Evolutionary conservation across 2,888 invertebrate species (phyloP).

Genomic region (Leucophenga maculata): DNA sequence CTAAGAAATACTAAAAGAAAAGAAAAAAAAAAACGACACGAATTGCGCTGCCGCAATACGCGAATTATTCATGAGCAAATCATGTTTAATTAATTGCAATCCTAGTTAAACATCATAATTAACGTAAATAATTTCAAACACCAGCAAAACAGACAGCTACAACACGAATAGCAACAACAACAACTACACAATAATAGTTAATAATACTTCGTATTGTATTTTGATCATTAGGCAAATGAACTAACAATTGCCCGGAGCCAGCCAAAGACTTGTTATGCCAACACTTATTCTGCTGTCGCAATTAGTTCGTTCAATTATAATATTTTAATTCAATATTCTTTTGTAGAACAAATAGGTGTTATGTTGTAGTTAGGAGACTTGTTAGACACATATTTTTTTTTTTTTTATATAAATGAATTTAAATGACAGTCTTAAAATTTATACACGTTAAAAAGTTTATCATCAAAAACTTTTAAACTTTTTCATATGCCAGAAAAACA

Average conservation of each 20-base stretch:
- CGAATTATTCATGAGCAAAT: conserved; percentile 47
- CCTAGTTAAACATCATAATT: conserved; percentile 62
- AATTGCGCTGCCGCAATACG: background rate
- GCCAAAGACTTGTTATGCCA: background rate
- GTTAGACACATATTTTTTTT: conserved; percentile 19
- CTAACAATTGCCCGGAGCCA: background rate
- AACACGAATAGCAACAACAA: background rate
- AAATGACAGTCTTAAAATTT: too few species aligned
- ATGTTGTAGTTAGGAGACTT: background rate
- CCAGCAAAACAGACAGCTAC: conserved; percentile 32
- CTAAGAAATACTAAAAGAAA: background rate
- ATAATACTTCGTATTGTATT: too few species aligned
- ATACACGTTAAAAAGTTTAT: too few species aligned
- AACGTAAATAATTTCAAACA: conserved; percentile 39
- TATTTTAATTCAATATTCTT: conserved; percentile 32
- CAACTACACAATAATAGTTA: background rate
- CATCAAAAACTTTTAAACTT: too few species aligned
- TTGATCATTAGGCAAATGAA: conserved; percentile 57
- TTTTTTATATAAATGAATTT: too few species aligned
- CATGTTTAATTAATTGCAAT: conserved; percentile 60
- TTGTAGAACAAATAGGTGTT: too few species aligned
- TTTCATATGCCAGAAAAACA: too few species aligned
- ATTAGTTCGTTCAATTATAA: too few species aligned
- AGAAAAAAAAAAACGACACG: background rate
- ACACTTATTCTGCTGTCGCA: too few species aligned